Base-by-base conservation (phyloP, 2,888 invertebrate species). In the Drosophila siamana region DNA sequence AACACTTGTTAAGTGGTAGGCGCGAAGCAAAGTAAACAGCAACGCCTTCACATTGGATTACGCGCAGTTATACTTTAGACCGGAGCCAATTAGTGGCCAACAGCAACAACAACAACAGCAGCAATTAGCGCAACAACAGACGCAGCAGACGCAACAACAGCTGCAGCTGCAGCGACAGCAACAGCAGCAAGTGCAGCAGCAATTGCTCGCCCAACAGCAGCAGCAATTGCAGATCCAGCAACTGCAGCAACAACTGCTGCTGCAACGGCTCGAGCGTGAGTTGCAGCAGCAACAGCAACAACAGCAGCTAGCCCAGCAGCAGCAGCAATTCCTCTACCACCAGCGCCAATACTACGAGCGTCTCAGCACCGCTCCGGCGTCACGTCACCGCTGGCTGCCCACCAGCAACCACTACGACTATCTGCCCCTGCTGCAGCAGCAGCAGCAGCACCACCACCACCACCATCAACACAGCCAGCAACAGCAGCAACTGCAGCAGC, bases 1-100 rank as follows among this genome's bases (percentile, higher is more conserved):
- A 63, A 61, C 63, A 78, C 62, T 68, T 69, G 67, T 67, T 59
- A 70, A 68, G 74, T 71, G 67, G 73, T 71, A 71, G 85, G 67
- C 52, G 79, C 62, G 72, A 74, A 70, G 83, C 74, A 73, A 70
- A 84, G 87, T 69, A 68, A 77, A 62, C 38, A 75, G 73, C 66
- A 74, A 85, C 85, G 88, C 87, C 90, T 83, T 89, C 91, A 91
- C 90, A 91, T 91, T 91, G 91, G 91, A 92, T 91, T 91, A 91
- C 90, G 91, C 92, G 86, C 91, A 91, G 91, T 86, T 91, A 88
- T 91, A 90, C 82, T 87, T 91, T 91, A 91, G 90, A 89, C 89
- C 90, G 90, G 91, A 90, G 92, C 91, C 91, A 90, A 91, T 89
- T 91, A 91, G 92, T 91, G 92, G 92, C 91, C 89, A 90, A 86